A percentile compares a stretch with the other conserved stretches of the same genome.
These are phyloP conservation scores for Myotis vivesi DNA, from an alignment of 2,797 vertebrate species.

Conservation along the genomic window DNA sequence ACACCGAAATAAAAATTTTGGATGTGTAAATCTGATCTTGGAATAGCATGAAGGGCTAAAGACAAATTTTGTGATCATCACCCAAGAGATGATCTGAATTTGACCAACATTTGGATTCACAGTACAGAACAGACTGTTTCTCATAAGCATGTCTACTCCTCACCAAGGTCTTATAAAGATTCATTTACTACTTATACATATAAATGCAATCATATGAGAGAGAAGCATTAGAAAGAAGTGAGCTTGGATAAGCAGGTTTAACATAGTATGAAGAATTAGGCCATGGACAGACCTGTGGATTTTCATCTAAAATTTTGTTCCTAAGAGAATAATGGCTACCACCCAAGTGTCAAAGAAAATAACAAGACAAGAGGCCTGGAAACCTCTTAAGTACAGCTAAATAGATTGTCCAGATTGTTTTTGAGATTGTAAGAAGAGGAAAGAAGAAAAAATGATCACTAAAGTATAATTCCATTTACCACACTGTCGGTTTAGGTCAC, in stretches of 20 bases:
- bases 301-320: neutral
- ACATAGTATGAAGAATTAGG: neutral
- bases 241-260: neutral
- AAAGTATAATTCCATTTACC: neutral
- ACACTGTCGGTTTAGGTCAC: neutral
- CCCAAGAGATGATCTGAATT: neutral
- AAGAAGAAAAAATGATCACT: neutral
- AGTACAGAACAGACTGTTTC: neutral
- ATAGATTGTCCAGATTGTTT: conserved; percentile 28
- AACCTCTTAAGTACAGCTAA: conserved; percentile 12
- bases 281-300: neutral
- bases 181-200: neutral
- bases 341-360: conserved; percentile 8
- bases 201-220: neutral
- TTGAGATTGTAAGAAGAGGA: conserved; percentile 27
- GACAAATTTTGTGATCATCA: neutral
- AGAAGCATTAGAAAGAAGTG: neutral
- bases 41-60: neutral
- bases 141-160: neutral
- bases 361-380: neutral
- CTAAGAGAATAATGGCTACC: neutral
- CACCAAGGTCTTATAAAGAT: neutral
- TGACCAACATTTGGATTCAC: neutral
- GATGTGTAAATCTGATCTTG: neutral
- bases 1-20: neutral